phyloP scores from a whole-genome alignment of 2,113 vertebrate species.

The Empidonax alnorum region DNA sequence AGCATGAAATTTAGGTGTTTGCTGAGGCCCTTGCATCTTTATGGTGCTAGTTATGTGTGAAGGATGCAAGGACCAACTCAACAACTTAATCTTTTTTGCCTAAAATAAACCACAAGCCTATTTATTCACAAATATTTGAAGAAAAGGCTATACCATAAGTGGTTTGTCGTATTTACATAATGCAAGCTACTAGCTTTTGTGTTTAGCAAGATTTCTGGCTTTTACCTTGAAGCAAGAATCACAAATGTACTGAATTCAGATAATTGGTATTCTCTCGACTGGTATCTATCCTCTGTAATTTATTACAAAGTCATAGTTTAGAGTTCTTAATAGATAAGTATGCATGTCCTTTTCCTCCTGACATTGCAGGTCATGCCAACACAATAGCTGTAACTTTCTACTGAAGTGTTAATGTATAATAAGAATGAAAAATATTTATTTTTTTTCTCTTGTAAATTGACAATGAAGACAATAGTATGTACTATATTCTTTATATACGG shows the following conservation, averaged over 20 bases:
- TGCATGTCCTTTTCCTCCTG: conserved; percentile 61
- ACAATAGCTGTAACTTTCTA: conserved; percentile 72
- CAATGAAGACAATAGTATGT: conserved; percentile 61
- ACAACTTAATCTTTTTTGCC: conserved; percentile 62
- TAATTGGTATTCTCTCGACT: conserved; percentile 60
- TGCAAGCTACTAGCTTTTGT: conserved; percentile 25
- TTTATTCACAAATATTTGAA: conserved; percentile 4
- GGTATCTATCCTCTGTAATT: conserved; percentile 71
- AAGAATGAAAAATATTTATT: conserved; percentile 75
- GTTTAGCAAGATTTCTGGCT: conserved; percentile 16
- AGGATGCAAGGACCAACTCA: conserved; percentile 68
- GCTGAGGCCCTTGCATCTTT: conserved; percentile 72
- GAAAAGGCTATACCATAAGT: conserved; percentile 1
- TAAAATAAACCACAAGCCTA: conserved; percentile 37
- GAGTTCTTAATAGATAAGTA: conserved; percentile 35
- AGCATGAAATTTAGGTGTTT: conserved; percentile 73
- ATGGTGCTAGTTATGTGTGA: conserved; percentile 79
- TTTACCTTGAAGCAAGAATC: conserved; percentile 34
- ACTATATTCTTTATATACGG: conserved; percentile 65
- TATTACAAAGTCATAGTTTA: conserved; percentile 67
- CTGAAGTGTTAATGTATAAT: conserved; percentile 74
- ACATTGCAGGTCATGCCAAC: conserved; percentile 55
- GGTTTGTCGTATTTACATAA: conserved; percentile 42
- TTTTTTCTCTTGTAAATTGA: conserved; percentile 73
- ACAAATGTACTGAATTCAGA: conserved; percentile 49